Conservation (phyloP, 2,113 vertebrate genomes). For the Lanius collurio region DNA sequence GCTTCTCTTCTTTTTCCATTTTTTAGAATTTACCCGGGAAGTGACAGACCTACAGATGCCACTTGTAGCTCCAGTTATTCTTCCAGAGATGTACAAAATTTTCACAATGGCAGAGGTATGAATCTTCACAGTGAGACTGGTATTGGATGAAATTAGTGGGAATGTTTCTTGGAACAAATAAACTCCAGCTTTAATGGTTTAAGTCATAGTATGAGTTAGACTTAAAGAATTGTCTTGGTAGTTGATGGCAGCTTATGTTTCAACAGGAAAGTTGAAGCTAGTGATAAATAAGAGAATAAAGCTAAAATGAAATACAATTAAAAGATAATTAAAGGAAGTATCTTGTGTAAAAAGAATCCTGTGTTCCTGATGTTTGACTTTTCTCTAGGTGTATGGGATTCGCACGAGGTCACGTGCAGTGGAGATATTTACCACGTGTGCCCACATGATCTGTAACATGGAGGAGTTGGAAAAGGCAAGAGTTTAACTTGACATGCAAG, state of each 20-base stretch:
- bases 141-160: not conserved
- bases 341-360: not conserved
- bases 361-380: not conserved
- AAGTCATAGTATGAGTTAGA: not conserved
- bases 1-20: not conserved
- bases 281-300: not conserved
- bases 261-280: not conserved
- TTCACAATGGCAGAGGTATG: conserved; percentile 98
- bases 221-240: not conserved
- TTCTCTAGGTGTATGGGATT: conserved; percentile 89
- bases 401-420: conserved; percentile 94
- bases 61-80: conserved; percentile 94
- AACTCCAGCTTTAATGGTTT: not conserved
- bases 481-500: not conserved
- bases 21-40: conserved; percentile 93
- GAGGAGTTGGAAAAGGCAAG: conserved; percentile 96
- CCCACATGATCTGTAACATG: conserved; percentile 97
- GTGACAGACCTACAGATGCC: conserved; percentile 99
- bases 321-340: not conserved
- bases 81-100: conserved; percentile 99
- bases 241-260: not conserved
- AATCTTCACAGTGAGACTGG: not conserved
- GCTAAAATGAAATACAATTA: not conserved
- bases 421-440: conserved; percentile 98
- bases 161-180: not conserved